Evolutionary conservation across 2,888 invertebrate genomes (phyloP), one percentile per base, ranked within the genome.

Genomic region (Hydriomena furcata): DNA sequence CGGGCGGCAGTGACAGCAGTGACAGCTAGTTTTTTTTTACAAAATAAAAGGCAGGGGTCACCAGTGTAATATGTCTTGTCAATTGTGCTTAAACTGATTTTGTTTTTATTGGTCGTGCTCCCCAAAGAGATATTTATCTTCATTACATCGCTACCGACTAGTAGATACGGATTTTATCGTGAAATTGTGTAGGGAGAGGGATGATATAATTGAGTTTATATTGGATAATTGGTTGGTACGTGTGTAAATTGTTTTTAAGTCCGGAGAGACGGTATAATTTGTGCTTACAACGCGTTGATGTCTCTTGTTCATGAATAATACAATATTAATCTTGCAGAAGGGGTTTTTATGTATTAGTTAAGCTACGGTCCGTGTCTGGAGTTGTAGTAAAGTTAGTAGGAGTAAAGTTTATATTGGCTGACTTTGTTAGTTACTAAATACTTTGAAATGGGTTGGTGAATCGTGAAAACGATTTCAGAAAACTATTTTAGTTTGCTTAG

Each of bases 91-190:
- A 81, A 84, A 84, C 83, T 81, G 85, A 86, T 87, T 84, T 78
- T 71, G 78, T 84, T 89, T 87, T 89, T 87, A 88, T 87, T 82
- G 84, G 78, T 20, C 11, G 37, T 45, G 52, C 63, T 86, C 88
- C 89, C 87, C 60, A 69, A 59, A 52, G 87, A 71, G 85, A 84
- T 86, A 89, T 89, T 85, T 80, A 88, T 89, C 88, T 88, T 82
- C 84, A 89, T 89, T 84, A 79, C 71, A 73, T 76, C 73, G 76
- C 68, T 10, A 76, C 66, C 67, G 78, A 80, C 78, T 82, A 76
- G 70, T 79, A 80, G 81, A 81, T 84, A 79, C 80, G 76, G 82
- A 84, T 86, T 85, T 82, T 84, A 84, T 84, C 83, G 76, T 77
- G 77, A 72, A 76, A 80, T 82, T 82, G 76, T 76, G 70, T 69